phyloP scores from a whole-genome alignment of 1,140 invertebrate species.

The Cydia fagiglandana region DNA sequence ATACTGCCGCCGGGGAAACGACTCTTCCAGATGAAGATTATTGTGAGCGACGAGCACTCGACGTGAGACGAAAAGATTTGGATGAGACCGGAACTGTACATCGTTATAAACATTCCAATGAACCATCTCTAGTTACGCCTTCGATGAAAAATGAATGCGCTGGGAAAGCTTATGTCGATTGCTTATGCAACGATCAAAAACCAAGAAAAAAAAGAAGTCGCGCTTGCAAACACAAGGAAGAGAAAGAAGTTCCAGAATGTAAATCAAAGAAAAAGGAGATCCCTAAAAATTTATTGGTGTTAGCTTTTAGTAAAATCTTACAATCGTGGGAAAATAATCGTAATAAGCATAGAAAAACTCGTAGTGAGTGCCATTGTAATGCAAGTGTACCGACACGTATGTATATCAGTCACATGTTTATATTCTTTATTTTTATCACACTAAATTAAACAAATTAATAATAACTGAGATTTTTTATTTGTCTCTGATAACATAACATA shows the following conservation, averaged over 20 bases:
- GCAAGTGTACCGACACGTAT: background rate
- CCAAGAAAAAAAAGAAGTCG: slow-evolving; percentile 45
- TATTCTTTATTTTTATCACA: background rate
- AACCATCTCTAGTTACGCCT: background rate
- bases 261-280: background rate
- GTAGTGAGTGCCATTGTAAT: background rate
- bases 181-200: slow-evolving; percentile 40
- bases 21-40: slow-evolving; percentile 60
- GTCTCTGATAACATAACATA: background rate
- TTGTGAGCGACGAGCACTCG: slow-evolving; percentile 66
- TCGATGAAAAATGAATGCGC: background rate
- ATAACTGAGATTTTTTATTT: background rate
- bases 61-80: slow-evolving; percentile 51
- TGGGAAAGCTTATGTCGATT: slow-evolving; percentile 27
- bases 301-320: slow-evolving; percentile 2
- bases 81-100: slow-evolving; percentile 6
- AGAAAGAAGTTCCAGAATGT: slow-evolving; percentile 31
- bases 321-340: background rate
- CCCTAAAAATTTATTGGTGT: background rate
- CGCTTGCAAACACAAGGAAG: slow-evolving; percentile 10
- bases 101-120: background rate
- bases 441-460: background rate
- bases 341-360: background rate
- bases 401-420: background rate
- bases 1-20: slow-evolving; percentile 31